These are phyloP conservation scores for Morpho achilles DNA, from an alignment of 2,888 invertebrate species.

Conservation along the genomic window DNA sequence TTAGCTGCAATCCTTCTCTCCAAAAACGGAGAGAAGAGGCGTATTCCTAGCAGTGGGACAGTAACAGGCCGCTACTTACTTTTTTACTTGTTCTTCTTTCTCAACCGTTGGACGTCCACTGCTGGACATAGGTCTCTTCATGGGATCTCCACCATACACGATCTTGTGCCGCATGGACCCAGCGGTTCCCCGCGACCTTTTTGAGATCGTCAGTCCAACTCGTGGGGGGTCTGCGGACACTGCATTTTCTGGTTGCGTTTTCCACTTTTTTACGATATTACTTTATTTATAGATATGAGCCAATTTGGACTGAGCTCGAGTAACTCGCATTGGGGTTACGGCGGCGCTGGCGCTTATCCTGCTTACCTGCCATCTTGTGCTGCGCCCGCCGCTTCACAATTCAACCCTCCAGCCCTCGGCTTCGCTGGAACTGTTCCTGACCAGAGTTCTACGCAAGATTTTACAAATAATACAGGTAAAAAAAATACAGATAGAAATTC, in stretches of 20 bases:
- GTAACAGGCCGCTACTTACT: too few relatives aligned
- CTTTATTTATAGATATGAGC: constrained; percentile 84
- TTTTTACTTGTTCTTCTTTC: too few relatives aligned
- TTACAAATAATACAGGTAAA: constrained; percentile 77
- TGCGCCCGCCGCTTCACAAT: constrained; percentile 84
- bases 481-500: background rate
- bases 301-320: constrained; percentile 91
- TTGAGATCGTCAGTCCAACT: too few relatives aligned
- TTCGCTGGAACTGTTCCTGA: constrained; percentile 85
- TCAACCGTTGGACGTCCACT: too few relatives aligned
- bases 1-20: too few relatives aligned
- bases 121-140: too few relatives aligned
- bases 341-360: constrained; percentile 91
- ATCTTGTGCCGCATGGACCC: too few relatives aligned
- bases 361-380: constrained; percentile 91
- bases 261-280: background rate
- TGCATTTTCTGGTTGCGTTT: background rate
- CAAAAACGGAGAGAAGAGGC: too few relatives aligned
- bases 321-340: constrained; percentile 94
- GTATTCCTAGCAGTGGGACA: too few relatives aligned
- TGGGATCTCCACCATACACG: too few relatives aligned
- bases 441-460: constrained; percentile 79
- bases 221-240: too few relatives aligned
- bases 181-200: too few relatives aligned
- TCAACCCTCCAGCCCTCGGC: constrained; percentile 86